These are phyloP conservation scores for Aplodontia rufa DNA, from an alignment of 2,113 vertebrate genomes.

Conservation along the genomic window DNA sequence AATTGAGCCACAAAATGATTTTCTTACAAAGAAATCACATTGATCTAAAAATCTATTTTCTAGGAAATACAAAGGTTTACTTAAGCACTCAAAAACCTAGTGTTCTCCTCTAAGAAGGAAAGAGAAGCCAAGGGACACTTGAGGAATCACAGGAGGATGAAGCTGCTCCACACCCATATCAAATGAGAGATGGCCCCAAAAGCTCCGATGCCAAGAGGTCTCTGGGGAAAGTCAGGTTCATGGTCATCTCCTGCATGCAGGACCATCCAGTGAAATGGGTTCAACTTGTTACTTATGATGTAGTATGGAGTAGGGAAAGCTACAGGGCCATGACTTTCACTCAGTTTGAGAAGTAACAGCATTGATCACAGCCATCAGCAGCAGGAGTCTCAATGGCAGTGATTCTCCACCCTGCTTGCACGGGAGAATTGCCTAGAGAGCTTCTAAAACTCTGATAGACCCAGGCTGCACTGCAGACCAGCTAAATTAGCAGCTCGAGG, in stretches of 20 bases:
- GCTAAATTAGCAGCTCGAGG: background rate
- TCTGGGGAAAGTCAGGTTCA: background rate
- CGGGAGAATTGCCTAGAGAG: background rate
- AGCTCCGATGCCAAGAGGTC: background rate
- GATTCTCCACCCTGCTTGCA: background rate
- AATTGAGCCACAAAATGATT: too few species aligned
- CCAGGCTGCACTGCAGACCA: background rate
- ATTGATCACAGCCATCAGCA: background rate
- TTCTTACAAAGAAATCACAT: background rate
- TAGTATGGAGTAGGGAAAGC: background rate
- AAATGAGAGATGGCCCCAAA: background rate
- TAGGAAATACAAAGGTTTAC: background rate
- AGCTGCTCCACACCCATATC: accelerated
- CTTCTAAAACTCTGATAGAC: background rate
- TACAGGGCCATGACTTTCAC: background rate
- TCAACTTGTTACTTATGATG: background rate
- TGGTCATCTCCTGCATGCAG: background rate
- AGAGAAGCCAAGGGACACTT: too few species aligned
- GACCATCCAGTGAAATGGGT: background rate
- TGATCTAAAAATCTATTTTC: background rate
- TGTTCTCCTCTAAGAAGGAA: background rate
- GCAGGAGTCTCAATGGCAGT: background rate
- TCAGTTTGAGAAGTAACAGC: background rate
- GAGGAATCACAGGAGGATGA: too few species aligned
- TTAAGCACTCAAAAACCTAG: background rate